Evolutionary conservation across 2,113 vertebrate genomes (phyloP).

Genomic region (Sapajus apella): DNA sequence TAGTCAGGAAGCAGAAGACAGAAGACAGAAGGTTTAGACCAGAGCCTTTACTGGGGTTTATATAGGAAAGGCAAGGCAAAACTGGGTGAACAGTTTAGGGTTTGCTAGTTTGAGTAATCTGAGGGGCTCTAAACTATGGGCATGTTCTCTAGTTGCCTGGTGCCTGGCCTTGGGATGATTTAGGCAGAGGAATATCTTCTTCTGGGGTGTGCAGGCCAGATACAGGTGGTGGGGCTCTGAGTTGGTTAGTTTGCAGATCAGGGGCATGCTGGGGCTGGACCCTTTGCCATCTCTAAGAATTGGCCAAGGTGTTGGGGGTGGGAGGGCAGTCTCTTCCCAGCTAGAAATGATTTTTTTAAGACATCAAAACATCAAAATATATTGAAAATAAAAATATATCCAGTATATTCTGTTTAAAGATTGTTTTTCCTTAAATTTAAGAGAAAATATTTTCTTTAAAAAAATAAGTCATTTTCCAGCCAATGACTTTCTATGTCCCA

Average conservation of each 20-base stretch:
- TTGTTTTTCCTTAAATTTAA: neutral
- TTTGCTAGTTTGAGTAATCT: neutral
- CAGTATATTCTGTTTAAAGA: neutral
- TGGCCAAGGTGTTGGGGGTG: neutral
- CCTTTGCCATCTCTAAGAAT: neutral
- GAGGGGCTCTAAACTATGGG: neutral
- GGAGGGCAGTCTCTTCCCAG: neutral
- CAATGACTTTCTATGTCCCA: neutral
- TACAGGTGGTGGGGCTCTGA: neutral
- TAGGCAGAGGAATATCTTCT: neutral
- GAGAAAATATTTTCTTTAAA: neutral
- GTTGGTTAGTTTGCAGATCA: neutral
- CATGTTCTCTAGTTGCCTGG: neutral
- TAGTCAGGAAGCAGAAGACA: neutral
- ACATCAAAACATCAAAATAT: neutral
- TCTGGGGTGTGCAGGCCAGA: neutral
- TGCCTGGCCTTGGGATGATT: neutral
- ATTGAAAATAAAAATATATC: neutral
- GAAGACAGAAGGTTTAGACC: neutral
- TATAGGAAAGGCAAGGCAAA: neutral
- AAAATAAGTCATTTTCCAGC: neutral
- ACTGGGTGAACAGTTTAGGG: too few relatives aligned
- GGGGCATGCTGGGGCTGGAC: neutral
- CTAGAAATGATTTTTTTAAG: neutral
- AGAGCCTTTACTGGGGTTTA: neutral